These are phyloP conservation scores for Caenorhabditis zanzibari DNA, from an alignment of 2,888 invertebrate genomes.

Conservation along the genomic window DNA sequence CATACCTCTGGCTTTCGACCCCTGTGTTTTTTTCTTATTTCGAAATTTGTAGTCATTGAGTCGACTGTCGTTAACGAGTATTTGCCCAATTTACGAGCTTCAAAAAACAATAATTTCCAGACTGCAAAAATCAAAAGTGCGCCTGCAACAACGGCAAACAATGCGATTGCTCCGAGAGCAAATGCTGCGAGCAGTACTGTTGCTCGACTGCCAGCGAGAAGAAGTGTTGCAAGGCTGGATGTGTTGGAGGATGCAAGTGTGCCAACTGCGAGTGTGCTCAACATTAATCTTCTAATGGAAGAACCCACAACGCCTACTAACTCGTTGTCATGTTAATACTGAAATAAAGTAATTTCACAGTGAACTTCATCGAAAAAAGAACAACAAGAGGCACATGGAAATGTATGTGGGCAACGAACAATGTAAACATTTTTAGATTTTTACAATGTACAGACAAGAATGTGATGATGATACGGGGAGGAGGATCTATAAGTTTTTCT, in stretches of 20 bases:
- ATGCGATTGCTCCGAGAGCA: constrained; percentile 49
- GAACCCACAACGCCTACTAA: constrained; percentile 3
- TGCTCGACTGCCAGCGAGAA: constrained; percentile 55
- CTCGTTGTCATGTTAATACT: not conserved
- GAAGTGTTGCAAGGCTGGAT: constrained; percentile 53
- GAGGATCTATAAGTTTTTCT: not conserved
- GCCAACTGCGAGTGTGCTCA: constrained; percentile 46
- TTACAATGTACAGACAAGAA: constrained; percentile 44
- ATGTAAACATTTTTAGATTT: too few species aligned
- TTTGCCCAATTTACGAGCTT: not conserved
- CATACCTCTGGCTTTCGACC: too few species aligned
- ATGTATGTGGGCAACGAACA: too few species aligned
- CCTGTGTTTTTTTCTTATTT: not conserved
- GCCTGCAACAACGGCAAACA: constrained; percentile 50
- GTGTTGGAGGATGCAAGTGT: constrained; percentile 53
- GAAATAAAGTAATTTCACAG: too few species aligned
- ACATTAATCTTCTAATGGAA: not conserved
- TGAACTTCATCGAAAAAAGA: too few species aligned
- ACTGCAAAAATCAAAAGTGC: constrained; percentile 57
- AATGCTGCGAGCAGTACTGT: constrained; percentile 58
- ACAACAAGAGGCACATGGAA: too few species aligned
- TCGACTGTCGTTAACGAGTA: too few species aligned
- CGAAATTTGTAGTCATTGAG: too few species aligned
- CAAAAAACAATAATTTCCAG: constrained; percentile 20
- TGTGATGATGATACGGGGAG: not conserved